Evolutionary conservation across 37 sponge, comb jelly and placozoan genomes (phyloP), one percentile per base, ranked within the genome.

Genomic region (Oopsacas minuta): DNA sequence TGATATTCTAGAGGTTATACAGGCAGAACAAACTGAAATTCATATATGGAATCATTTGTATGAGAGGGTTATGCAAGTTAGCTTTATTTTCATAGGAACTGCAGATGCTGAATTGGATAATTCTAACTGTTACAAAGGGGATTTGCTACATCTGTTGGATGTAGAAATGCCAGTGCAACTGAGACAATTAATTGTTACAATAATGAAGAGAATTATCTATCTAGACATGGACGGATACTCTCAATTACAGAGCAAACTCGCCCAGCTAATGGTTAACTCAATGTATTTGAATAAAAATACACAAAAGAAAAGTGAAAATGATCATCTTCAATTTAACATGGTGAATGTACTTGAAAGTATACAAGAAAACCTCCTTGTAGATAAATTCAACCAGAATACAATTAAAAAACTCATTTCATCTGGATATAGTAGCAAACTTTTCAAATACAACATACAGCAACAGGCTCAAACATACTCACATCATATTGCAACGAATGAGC

Each of bases 361-460:
- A 20, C 75, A 61, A 61, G 32, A 61, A 25, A 5, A 61, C 30
- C 22, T 61, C 28, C 22, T 10, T n/a, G 1, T 5, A 61, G 75
- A 61, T 12, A 61, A 61, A 12, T 61, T 61, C 75, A 61, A 61
- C 28, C 22, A 61, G 28, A 61, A 61, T 25, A 61, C 22, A 20
- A 34, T 61, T 25, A n/a, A 12, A 61, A 12, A n/a, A 3, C 22
- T 61, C 32, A 3, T 61, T 3, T 10, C 30, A n/a, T 61, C 75
- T 25, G 75, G 75, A 61, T 61, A 61, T 61, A 61, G 75, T 61
- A 10, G 22, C 30, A n/a, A 61, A 32, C 20, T 61, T 32, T 61
- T 61, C 75, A 61, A n/a, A 61, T n/a, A n/a, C 75, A 61, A 61
- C 75, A 61, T 61, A 10, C 75, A 61, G 30, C 75, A 25, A 25